These are phyloP conservation scores for Drosophila athabasca DNA, from an alignment of 1,140 invertebrate species.

Conservation along the genomic window DNA sequence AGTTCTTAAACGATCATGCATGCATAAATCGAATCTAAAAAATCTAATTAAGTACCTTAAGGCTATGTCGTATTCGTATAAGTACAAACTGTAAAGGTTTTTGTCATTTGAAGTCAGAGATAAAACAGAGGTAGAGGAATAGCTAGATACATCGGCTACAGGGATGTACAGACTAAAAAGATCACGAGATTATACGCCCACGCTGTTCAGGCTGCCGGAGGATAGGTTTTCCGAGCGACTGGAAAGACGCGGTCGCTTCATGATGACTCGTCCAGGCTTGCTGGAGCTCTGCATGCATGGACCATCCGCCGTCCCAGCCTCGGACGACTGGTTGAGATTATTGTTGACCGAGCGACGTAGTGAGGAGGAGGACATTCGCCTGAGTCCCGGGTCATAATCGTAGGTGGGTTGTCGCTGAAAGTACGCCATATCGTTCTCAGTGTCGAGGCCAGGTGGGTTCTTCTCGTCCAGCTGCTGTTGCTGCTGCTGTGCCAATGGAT, in stretches of 20 bases:
- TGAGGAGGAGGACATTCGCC: slow-evolving; percentile 52
- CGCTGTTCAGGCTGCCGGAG: slow-evolving; percentile 75
- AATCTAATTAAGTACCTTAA: slow-evolving; percentile 69
- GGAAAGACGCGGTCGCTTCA: slow-evolving; percentile 66
- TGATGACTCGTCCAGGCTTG: slow-evolving; percentile 59
- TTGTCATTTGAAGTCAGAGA: slow-evolving; percentile 59
- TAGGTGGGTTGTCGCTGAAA: slow-evolving; percentile 55
- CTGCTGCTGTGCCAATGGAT: slow-evolving; percentile 85
- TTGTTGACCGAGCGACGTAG: slow-evolving; percentile 68
- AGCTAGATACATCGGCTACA: slow-evolving; percentile 45
- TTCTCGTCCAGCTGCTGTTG: slow-evolving; percentile 60
- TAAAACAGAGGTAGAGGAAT: slow-evolving; percentile 71
- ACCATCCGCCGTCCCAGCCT: slow-evolving; percentile 27
- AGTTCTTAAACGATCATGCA: slow-evolving; percentile 30
- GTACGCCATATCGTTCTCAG: slow-evolving; percentile 55
- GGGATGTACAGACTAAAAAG: slow-evolving; percentile 63
- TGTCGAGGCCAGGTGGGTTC: slow-evolving; percentile 23
- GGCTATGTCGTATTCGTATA: slow-evolving; percentile 32
- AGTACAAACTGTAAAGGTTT: slow-evolving; percentile 53
- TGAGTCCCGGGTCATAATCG: slow-evolving; percentile 59
- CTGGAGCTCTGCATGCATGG: slow-evolving; percentile 3
- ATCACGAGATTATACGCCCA: slow-evolving; percentile 75
- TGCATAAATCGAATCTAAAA: slow-evolving; percentile 34
- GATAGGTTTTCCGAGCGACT: slow-evolving; percentile 77
- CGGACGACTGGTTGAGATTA: slow-evolving; percentile 73